These are phyloP conservation scores for Amblyjoppa proteus DNA, from an alignment of 2,888 invertebrate genomes.

Conservation along the genomic window DNA sequence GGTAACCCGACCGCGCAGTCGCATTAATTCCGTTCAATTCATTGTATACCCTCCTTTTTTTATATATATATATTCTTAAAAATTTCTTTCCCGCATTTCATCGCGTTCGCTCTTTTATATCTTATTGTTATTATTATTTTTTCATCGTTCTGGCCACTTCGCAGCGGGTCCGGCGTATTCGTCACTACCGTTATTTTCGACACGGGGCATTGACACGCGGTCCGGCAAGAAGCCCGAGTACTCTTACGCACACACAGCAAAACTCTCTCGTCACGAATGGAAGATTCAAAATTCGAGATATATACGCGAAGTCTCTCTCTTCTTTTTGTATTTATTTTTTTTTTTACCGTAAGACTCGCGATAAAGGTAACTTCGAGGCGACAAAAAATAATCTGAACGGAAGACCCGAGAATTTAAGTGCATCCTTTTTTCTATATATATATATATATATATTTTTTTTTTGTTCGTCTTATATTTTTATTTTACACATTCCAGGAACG, in stretches of 20 bases:
- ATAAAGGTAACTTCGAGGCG: not conserved
- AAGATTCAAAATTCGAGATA: conserved; percentile 4
- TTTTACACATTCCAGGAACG: not conserved
- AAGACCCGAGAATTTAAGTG: not conserved
- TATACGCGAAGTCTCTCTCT: not conserved
- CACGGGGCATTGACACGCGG: conserved; percentile 66
- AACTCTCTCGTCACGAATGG: conserved; percentile 24
- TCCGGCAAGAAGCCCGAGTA: conserved; percentile 26
- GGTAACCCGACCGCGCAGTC: conserved; percentile 25
- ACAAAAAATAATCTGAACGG: not conserved
- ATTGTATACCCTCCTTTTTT: conserved; percentile 44
- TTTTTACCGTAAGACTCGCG: not conserved
- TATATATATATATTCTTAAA: not conserved
- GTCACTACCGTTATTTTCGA: conserved; percentile 67
- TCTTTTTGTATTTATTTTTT: not conserved
- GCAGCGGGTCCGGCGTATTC: conserved; percentile 51
- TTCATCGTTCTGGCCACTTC: conserved; percentile 34
- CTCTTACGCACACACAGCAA: conserved; percentile 9
- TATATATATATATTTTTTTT: not conserved
- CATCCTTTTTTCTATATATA: not conserved
- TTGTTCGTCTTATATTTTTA: not conserved
- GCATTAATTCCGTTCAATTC: conserved; percentile 49
- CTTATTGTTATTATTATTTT: conserved; percentile 16
- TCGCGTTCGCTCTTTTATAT: conserved; percentile 18
- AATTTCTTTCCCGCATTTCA: conserved; percentile 8